Evolutionary conservation across 2,888 invertebrate species (phyloP).

Genomic region (Epicampocera succincta): DNA sequence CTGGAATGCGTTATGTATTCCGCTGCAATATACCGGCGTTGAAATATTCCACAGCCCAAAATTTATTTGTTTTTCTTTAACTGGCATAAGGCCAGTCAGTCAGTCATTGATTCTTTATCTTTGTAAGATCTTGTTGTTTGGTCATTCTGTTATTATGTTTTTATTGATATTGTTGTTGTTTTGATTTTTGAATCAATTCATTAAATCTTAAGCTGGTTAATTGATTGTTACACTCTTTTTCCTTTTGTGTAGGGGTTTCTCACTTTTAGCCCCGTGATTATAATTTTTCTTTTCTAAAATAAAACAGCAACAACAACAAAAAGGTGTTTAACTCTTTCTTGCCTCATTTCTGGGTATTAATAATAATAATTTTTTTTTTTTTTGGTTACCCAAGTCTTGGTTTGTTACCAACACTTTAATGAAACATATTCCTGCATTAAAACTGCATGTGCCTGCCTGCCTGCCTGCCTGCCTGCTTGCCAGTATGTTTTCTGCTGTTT

Average conservation of each 20-base stretch:
- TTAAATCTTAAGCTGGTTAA: conserved; percentile 75
- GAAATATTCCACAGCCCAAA: no score
- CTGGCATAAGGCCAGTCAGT: conserved; percentile 7
- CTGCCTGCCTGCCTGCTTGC: neutral
- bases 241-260: conserved; percentile 63
- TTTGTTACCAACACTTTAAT: neutral
- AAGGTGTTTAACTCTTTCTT: conserved; percentile 55
- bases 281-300: conserved; percentile 21
- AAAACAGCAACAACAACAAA: conserved; percentile 3
- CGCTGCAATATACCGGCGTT: no score
- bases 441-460: neutral
- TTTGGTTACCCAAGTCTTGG: conserved; percentile 24
- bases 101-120: no score
- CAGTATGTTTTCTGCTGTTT: conserved; percentile 40
- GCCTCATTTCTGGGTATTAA: conserved; percentile 54
- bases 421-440: neutral
- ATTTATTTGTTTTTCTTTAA: neutral
- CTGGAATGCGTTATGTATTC: no score
- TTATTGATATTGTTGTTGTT: conserved; percentile 48
- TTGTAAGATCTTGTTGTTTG: conserved; percentile 62
- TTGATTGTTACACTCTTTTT: conserved; percentile 77
- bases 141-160: conserved; percentile 61
- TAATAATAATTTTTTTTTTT: neutral
- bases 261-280: conserved; percentile 59
- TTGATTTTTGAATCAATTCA: conserved; percentile 49